phyloP scores from a whole-genome alignment of 2,113 vertebrate genomes.

The Cavia porcellus region DNA sequence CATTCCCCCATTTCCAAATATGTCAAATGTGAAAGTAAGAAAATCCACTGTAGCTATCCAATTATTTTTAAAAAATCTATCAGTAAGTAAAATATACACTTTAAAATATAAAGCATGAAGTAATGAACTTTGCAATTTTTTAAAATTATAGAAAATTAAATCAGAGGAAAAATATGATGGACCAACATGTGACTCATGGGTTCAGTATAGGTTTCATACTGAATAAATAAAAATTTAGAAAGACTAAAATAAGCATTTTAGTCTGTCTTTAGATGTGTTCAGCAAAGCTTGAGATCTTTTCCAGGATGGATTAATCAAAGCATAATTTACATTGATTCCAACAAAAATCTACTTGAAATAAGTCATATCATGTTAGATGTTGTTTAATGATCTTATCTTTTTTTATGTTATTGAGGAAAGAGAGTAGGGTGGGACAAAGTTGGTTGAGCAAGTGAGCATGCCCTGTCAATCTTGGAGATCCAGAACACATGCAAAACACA shows the following conservation, averaged over 20 bases:
- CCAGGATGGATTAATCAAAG: not conserved
- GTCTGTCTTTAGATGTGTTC: not conserved
- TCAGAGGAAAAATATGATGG: not conserved
- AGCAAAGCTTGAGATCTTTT: not conserved
- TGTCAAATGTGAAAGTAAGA: not conserved
- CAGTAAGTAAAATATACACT: slow-evolving; percentile 50
- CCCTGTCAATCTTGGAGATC: not conserved
- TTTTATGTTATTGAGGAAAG: not conserved
- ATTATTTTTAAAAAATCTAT: slow-evolving; percentile 46
- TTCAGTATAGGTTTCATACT: not conserved
- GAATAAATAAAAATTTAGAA: slow-evolving; percentile 11
- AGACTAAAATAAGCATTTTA: not conserved
- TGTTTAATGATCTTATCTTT: not conserved
- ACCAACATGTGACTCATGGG: not conserved
- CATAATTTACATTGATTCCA: not conserved
- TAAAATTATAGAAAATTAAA: not conserved
- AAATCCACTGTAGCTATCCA: not conserved
- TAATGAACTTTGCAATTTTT: not conserved
- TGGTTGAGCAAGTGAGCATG: not conserved
- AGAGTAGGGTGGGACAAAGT: not conserved
- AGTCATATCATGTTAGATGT: not conserved
- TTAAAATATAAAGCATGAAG: not conserved
- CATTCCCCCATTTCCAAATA: not conserved
- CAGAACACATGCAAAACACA: not conserved
- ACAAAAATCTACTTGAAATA: not conserved